Base-by-base conservation (phyloP, 2,888 invertebrate genomes). In the Balanococcus diminutus region DNA sequence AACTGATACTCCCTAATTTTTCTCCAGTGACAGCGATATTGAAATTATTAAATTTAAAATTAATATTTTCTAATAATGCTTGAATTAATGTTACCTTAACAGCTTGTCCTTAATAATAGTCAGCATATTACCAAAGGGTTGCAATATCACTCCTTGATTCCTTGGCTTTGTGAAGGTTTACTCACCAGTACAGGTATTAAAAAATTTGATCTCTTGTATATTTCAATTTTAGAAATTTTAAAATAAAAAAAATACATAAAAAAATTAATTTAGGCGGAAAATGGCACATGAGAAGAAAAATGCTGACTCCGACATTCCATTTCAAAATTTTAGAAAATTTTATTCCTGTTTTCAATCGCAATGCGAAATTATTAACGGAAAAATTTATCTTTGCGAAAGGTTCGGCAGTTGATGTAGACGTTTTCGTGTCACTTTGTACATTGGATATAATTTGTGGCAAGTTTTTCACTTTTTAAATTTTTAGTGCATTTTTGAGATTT, bases 291-390 rank as follows among this genome's bases (percentile, higher is more conserved):
- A 90, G 93, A 87, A 90, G 94, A 88, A 93, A 93, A 90, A 91
- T 93, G 88, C 89, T 94, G 88, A 94, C 94, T 0, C 93, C 93
- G 25, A 92, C 93, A 4, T 94, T 94, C 89, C 94, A 94, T 90
- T 94, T 94, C 89, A 92, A 93, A 89, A 93, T 94, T 88, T 90
- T 94, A 88, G 92, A 93, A 88, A 93, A 93, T 88, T 94, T 93
- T 88, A 89, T 93, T 84, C 92, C 92, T 87, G 92, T 93, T 0
- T 93, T 94, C 89, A 92, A 92, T 88, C 92, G 93, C 16, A 85
- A 87, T 72, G 81, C 87, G 0, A 32, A 42, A 22, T 22, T 85
- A 1, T 83, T 87, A 31, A 56, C 46, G 1, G 75, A 84, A 81
- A 87, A 87, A 39, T 51, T 87, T 2, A 3, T 61, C n/a, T 39